Evolutionary conservation across 1,140 invertebrate species (phyloP), one percentile per base, ranked within the genome.

Genomic region (Episyrphus balteatus): DNA sequence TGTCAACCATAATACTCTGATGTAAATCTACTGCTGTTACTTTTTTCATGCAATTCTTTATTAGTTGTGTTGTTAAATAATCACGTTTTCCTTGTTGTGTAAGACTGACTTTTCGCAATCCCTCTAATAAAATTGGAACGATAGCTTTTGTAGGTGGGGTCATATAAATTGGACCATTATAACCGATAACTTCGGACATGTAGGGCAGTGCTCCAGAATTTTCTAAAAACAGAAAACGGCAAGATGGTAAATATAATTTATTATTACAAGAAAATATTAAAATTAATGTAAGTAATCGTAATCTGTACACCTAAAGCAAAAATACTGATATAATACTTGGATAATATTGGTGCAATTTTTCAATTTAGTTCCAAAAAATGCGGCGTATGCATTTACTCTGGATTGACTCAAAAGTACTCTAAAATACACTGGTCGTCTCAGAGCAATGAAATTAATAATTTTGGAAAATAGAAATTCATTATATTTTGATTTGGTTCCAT

Each of bases 21-120:
- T 99, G 95, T 21, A 99, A 73, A 46, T 93, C 98, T 1, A 99
- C 93, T 18, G 93, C 89, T n/a, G 92, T 84, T 0, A 98, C 94
- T 77, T 99, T 99, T 67, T 98, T 98, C 86, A 99, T 99, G 63
- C 96, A 99, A 65, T 96, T 90, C 73, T 98, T 98, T 14, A 99
- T 98, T 85, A 95, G 96, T 72, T 92, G 88, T 0, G 92, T 95
- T 6, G 95, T 99, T 64, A 99, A 99, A 67, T 99, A 99, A 62
- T 99, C 98, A 15, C 86, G 87, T 66, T 99, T 96, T n/a, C 96
- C 95, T 73, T 98, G 97, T 44, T 89, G 82, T 62, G 99, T 96
- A 0, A 98, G 95, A 12, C 91, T 88, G 9, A 99, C 83, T 74
- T 88, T 88, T 49, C 86, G 74, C 85, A 88, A 88, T 56, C 88